Evolutionary conservation across 2,888 invertebrate genomes (phyloP).

Genomic region (Drosophila affinis): DNA sequence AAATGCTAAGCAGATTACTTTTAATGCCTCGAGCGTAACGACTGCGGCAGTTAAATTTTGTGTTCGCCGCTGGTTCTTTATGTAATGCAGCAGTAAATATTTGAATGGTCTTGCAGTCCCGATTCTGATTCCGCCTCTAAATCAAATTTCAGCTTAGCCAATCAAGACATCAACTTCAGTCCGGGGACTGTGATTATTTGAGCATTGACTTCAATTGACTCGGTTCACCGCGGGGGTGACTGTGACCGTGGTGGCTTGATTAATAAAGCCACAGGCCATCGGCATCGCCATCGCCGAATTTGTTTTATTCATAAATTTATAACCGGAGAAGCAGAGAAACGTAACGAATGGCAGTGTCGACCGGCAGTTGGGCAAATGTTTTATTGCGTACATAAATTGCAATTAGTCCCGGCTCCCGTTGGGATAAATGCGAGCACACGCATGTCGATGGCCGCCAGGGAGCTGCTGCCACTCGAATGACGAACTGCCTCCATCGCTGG

Average conservation of each 20-base stretch:
- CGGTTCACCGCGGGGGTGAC: slow-evolving; percentile 16
- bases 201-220: slow-evolving; percentile 61
- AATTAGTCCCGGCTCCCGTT: slow-evolving; percentile 70
- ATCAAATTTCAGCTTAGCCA: slow-evolving; percentile 67
- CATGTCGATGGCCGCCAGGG: slow-evolving; percentile 60
- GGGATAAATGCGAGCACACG: slow-evolving; percentile 70
- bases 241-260: slow-evolving; percentile 48
- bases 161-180: slow-evolving; percentile 47
- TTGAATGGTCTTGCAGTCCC: slow-evolving; percentile 46
- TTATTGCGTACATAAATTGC: slow-evolving; percentile 79
- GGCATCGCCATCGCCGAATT: slow-evolving; percentile 30
- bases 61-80: slow-evolving; percentile 31
- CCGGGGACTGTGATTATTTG: slow-evolving; percentile 59
- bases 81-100: slow-evolving; percentile 41
- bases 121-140: slow-evolving; percentile 44
- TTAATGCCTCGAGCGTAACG: slow-evolving; percentile 61
- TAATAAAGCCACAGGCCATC: slow-evolving; percentile 66
- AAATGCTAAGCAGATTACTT: slow-evolving; percentile 70
- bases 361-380: slow-evolving; percentile 70
- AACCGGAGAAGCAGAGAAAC: slow-evolving; percentile 63
- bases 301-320: slow-evolving; percentile 75
- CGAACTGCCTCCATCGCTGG: slow-evolving; percentile 48
- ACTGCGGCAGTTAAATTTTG: slow-evolving; percentile 71
- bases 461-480: slow-evolving; percentile 53
- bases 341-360: slow-evolving; percentile 61